Evolutionary conservation across 2,888 invertebrate species (phyloP), one percentile per base, ranked within the genome.

Genomic region (Noctua comes): DNA sequence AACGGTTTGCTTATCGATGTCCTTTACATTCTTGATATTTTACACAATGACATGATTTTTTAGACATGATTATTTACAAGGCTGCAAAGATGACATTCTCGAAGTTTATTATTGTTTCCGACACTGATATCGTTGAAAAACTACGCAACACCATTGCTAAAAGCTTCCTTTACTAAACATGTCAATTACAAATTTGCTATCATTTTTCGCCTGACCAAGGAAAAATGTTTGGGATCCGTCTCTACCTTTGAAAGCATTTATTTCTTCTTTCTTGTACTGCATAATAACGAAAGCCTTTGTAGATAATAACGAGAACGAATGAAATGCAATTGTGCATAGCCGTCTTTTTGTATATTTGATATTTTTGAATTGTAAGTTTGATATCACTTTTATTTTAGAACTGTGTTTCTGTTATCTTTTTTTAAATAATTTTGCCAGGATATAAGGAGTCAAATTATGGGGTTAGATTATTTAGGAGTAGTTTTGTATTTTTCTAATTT

Each of bases 221-320:
- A 27, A 65, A 68, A 51, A 31, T 57, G 5, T 46, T 71, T 10
- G 31, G 10, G 21, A 70, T 57, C 48, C 46, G 59, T 40, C 0
- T 65, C 40, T 65, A 27, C 16, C 27, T 80, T 62, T 77, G 51
- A 51, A 68, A 59, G n/a, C n/a, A 21, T 46, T 64, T 57, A 24
- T 68, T 72, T 51, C 6, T 64, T 46, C 24, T 57, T n/a, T 72
- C 11, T 79, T 18, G 27, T 36, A 36, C 24, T 64, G 48, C 77
- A 68, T 62, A 73, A 31, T 68, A 40, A 82, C 3, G 16, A 68
- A 62, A 13, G 6, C 31, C 48, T 80, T 74, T 76, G 64, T 18
- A 31, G 21, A 31, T 73, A 59, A 43, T 75, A 72, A 75, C 48
- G 46, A 64, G 36, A 66, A 75, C 2, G 11, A 64, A 57, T 65